Evolutionary conservation across 2,797 vertebrate genomes (phyloP).

Genomic region (Phrynocephalus guinanensis): DNA sequence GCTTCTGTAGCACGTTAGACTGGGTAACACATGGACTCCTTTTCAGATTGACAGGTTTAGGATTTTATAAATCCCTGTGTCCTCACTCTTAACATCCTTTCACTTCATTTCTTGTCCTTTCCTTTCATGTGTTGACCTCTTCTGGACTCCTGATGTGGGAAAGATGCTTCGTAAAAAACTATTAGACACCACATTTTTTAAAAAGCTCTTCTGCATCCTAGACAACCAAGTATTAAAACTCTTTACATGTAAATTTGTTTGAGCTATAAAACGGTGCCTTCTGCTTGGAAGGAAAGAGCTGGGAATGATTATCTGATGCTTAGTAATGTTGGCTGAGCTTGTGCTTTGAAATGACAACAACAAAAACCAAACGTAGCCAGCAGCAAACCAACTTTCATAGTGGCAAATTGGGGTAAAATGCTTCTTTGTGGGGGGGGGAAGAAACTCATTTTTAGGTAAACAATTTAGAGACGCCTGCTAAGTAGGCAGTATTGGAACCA

Average conservation of each 20-base stretch:
- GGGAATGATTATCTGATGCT: not conserved
- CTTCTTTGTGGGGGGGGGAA: constrained; percentile 3
- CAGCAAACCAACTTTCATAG: not conserved
- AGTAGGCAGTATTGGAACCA: constrained; percentile 41
- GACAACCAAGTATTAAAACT: not conserved
- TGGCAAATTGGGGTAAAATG: constrained; percentile 27
- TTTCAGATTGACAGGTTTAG: too few species aligned
- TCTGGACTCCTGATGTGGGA: not conserved
- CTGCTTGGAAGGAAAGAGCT: not conserved
- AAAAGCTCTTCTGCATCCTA: not conserved
- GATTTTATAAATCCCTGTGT: not conserved
- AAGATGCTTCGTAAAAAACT: not conserved
- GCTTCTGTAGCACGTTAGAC: too few species aligned
- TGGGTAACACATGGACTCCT: too few species aligned
- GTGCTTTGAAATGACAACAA: constrained; percentile 16
- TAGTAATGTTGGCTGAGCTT: constrained; percentile 8
- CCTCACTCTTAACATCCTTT: not conserved
- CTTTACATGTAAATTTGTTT: not conserved
- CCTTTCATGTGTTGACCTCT: not conserved
- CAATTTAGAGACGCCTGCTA: constrained; percentile 46
- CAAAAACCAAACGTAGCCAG: too few species aligned
- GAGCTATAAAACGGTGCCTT: not conserved
- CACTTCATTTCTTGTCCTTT: not conserved
- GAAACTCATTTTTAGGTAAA: constrained; percentile 22
- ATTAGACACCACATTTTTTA: not conserved